These are phyloP conservation scores for Anas georgica DNA, from an alignment of 2,797 vertebrate species.

Conservation along the genomic window DNA sequence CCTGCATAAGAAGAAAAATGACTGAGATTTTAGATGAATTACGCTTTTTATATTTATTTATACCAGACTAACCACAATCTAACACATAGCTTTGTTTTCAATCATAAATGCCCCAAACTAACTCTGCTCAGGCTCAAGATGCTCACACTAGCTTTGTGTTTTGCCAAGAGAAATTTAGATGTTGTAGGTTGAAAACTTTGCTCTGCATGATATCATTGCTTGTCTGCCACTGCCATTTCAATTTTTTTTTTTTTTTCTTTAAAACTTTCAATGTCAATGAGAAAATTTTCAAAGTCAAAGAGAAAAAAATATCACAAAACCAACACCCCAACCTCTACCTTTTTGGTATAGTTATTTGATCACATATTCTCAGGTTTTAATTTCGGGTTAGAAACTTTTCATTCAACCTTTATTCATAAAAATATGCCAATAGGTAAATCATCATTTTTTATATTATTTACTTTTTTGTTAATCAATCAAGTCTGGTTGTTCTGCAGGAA, in stretches of 20 bases:
- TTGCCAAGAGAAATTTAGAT: neutral
- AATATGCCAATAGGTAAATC: neutral
- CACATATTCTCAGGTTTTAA: neutral
- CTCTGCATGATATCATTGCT: neutral
- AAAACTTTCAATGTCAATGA: neutral
- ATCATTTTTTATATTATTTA: neutral
- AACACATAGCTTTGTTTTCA: neutral
- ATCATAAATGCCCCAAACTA: neutral
- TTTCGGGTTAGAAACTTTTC: too few relatives aligned
- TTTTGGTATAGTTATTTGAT: neutral
- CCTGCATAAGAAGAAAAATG: neutral
- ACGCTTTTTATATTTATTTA: neutral
- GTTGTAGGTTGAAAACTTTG: neutral
- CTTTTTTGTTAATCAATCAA: neutral
- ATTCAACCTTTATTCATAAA: neutral
- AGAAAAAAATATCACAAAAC: neutral
- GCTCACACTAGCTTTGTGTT: neutral
- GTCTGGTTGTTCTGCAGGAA: neutral
- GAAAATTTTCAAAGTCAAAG: neutral
- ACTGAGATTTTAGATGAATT: neutral
- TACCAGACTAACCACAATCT: neutral
- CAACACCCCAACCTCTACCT: neutral
- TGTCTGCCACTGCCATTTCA: neutral
- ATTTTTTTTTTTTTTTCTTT: neutral
- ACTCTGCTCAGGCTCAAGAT: neutral